A percentile compares a stretch with the other conserved stretches of the same genome.
These are phyloP conservation scores for Parnassius glacialis DNA, from an alignment of 2,888 invertebrate species.

Conservation along the genomic window DNA sequence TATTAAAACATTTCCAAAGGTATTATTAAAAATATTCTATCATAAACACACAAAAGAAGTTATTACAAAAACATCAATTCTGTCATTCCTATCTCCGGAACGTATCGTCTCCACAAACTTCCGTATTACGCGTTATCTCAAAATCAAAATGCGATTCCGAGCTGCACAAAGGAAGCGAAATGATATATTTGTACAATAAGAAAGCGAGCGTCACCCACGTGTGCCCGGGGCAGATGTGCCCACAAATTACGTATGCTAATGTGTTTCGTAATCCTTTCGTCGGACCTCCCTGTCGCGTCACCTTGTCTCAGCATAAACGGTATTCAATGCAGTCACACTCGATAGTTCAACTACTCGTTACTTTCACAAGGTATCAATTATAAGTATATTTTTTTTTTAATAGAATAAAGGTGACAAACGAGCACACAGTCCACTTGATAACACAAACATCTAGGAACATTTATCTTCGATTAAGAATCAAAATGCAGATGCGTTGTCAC, in stretches of 20 bases:
- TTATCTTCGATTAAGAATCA: too few species aligned
- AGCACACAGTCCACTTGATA: too few species aligned
- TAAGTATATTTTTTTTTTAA: background rate
- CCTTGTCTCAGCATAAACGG: constrained; percentile 58
- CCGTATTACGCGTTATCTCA: constrained; percentile 22
- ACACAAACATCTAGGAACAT: too few species aligned
- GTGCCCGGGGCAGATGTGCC: constrained; percentile 32
- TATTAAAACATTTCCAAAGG: too few species aligned
- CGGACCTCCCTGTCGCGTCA: constrained; percentile 63
- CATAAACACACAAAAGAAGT: background rate
- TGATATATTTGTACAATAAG: constrained; percentile 42
- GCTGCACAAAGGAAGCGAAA: constrained; percentile 30
- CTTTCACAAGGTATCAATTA: background rate
- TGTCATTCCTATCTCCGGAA: background rate
- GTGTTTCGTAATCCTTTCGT: constrained; percentile 72
- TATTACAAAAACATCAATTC: background rate
- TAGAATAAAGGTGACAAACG: too few species aligned
- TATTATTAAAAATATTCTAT: too few species aligned
- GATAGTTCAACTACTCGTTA: constrained; percentile 31
- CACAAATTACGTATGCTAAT: constrained; percentile 74
- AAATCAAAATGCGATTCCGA: constrained; percentile 19
- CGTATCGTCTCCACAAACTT: constrained; percentile 57
- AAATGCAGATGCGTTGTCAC: too few species aligned
- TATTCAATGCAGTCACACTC: constrained; percentile 53
- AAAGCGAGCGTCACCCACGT: constrained; percentile 52